Base-by-base conservation (phyloP, 2,888 invertebrate genomes). In the Rhimphoctona megacephalus region DNA sequence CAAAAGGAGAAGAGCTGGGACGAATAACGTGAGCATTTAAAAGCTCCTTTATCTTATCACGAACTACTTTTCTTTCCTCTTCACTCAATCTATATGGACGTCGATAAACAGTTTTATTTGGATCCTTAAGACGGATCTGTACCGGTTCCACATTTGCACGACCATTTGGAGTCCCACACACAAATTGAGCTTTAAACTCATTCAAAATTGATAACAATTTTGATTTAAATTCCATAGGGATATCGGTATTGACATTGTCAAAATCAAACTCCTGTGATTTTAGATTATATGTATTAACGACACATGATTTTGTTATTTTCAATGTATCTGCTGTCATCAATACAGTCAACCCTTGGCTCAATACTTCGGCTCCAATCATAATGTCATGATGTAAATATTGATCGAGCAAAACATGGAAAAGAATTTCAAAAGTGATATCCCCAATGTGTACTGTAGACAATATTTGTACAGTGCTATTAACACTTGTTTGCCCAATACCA, bases 401-500 rank as follows among this genome's bases (percentile, higher is more conserved):
- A 39, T 39, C 39, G 9, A 39, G 39, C 39, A 39, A 39, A 9
- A 39, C 39, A 39, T 39, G 39, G 9, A 39, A 39, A 7, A 39
- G 39, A 39, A 39, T 39, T 39, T 39, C 39, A 39, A 39, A 39
- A 39, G 39, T 39, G 39, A 39, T 39, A 39, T 9, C 39, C 7
- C 9, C 39, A 39, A 39, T 39, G 39, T 39, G 39, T 39, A 39
- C 39, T 39, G 39, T 39, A 39, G 39, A 39, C 30, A 64, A 30
- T 22, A 64, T 64, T 33, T 64, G 64, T 17, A 64, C 3, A 17
- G 64, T 64, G 17, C 64, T 64, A 17, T 33, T 25, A 7, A 64
- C 64, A 30, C 64, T 64, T 14, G 64, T 64, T 64, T 64, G 64
- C 6, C 64, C 64, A 64, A 64, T 64, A 30, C 64, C 64, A 17